A percentile compares a stretch with the other conserved stretches of the same genome.
Evolutionary conservation across 2,888 invertebrate species (phyloP).

Genomic region (Dusona sp.): DNA sequence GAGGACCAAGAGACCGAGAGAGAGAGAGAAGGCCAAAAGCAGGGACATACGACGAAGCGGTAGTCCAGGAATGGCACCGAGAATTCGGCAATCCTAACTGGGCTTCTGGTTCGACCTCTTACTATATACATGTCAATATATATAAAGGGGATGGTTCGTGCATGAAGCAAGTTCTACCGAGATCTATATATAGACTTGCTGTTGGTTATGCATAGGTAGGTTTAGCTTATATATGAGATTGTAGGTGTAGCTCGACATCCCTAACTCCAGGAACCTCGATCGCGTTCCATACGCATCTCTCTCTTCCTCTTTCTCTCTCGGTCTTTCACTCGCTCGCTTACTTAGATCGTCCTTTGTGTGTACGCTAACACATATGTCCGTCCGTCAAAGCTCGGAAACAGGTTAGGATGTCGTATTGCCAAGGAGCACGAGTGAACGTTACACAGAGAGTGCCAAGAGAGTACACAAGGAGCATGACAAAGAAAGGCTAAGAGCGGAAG

Average conservation of each 20-base stretch:
- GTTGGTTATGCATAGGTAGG: slow-evolving; percentile 57
- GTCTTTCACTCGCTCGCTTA: neutral
- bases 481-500: slow-evolving; percentile 17
- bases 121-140: slow-evolving; percentile 17
- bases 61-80: slow-evolving; percentile 63
- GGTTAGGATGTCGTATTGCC: slow-evolving; percentile 28
- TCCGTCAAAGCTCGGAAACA: slow-evolving; percentile 38
- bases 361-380: slow-evolving; percentile 46
- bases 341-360: neutral
- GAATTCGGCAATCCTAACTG: slow-evolving; percentile 66
- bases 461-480: slow-evolving; percentile 34
- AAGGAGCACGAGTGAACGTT: slow-evolving; percentile 25
- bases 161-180: slow-evolving; percentile 47
- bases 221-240: slow-evolving; percentile 30
- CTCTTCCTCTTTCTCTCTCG: slow-evolving; percentile 5
- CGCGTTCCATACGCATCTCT: slow-evolving; percentile 36
- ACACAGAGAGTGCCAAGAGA: slow-evolving; percentile 46
- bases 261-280: slow-evolving; percentile 41
- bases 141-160: slow-evolving; percentile 19
- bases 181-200: slow-evolving; percentile 22
- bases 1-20: slow-evolving; percentile 20
- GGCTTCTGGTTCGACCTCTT: slow-evolving; percentile 56
- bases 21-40: slow-evolving; percentile 10
- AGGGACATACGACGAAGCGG: slow-evolving; percentile 6
- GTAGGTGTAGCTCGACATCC: slow-evolving; percentile 43